Percentiles rank a stretch among this genome's conserved stretches.
Evolutionary conservation across 2,888 invertebrate species (phyloP).

Genomic region (Dinocampus coccinellae): DNA sequence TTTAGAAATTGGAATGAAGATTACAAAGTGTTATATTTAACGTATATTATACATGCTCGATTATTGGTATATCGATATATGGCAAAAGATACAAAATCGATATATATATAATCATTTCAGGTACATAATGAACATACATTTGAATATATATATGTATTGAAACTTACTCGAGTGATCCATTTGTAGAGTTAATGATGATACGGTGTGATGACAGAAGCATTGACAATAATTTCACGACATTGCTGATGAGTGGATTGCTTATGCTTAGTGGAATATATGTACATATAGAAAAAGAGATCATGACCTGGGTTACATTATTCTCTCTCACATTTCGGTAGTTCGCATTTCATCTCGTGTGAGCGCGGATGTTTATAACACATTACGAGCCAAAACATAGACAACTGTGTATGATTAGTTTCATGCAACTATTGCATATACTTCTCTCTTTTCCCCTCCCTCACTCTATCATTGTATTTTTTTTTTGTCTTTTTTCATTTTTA

Average conservation of each 20-base stretch:
- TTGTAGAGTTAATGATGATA: slow-evolving; percentile 14
- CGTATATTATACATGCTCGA: neutral
- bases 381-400: neutral
- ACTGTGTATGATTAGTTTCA: neutral
- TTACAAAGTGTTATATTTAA: neutral
- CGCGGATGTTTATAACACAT: neutral
- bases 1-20: neutral
- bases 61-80: neutral
- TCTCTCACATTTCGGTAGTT: neutral
- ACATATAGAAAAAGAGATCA: slow-evolving; percentile 25
- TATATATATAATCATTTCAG: slow-evolving; percentile 22
- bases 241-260: neutral
- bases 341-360: neutral
- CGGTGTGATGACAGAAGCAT: slow-evolving; percentile 16
- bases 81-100: neutral
- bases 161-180: neutral
- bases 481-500: neutral
- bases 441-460: neutral
- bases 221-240: slow-evolving; percentile 27
- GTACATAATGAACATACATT: neutral
- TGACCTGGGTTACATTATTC: slow-evolving; percentile 24
- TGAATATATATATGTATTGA: neutral
- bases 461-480: neutral
- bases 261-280: neutral
- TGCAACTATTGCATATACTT: neutral